Evolutionary conservation across 2,888 invertebrate genomes (phyloP).

Genomic region (Rapana venosa): DNA sequence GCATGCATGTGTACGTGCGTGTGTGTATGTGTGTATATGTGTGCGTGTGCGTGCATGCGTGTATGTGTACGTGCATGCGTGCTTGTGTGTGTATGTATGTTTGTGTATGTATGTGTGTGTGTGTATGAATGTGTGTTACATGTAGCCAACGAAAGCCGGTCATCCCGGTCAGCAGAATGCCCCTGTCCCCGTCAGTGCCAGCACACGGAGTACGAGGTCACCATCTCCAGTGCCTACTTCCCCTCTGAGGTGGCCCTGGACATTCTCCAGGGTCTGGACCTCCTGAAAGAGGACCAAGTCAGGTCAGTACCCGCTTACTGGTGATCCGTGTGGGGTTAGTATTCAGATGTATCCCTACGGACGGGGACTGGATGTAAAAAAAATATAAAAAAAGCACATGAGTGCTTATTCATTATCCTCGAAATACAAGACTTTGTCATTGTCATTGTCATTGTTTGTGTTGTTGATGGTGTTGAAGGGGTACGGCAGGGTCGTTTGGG

Average conservation of each 20-base stretch:
- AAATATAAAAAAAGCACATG: too few species aligned
- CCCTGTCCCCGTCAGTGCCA: slow-evolving; percentile 2
- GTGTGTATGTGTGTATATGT: background rate
- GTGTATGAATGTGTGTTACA: background rate
- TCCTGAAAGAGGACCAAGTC: background rate
- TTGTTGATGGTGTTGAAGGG: too few species aligned
- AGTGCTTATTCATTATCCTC: too few species aligned
- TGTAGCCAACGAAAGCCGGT: background rate
- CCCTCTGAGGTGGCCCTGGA: slow-evolving; percentile 20
- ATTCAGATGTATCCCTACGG: too few species aligned
- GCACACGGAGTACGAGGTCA: background rate
- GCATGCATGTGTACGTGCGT: background rate
- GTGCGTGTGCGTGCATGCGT: background rate
- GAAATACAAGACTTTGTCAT: background rate
- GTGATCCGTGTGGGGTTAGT: too few species aligned
- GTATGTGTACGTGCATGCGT: background rate
- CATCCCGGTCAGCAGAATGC: background rate
- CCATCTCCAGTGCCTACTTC: slow-evolving; percentile 24
- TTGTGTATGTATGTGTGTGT: background rate
- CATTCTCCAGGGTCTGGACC: background rate
- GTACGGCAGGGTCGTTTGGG: too few species aligned
- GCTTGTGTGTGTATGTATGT: background rate
- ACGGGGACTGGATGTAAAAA: too few species aligned
- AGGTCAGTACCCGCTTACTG: background rate
- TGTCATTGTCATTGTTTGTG: too few species aligned